A percentile compares a stretch with the other conserved stretches of the same genome.
Conservation (phyloP, 2,113 vertebrate genomes). For the Galemys pyrenaicus region DNA sequence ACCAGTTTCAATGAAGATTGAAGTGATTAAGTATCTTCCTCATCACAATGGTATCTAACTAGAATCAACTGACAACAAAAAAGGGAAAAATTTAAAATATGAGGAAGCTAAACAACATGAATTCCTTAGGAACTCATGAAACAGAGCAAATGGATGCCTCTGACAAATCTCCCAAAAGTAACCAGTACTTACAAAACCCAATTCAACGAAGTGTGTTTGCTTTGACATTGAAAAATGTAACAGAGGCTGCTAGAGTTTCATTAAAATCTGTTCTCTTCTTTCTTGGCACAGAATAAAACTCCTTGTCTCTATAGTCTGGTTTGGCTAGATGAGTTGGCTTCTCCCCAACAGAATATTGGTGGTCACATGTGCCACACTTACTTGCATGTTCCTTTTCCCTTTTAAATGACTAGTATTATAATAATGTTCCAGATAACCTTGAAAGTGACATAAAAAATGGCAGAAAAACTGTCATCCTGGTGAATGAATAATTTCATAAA, state of each 20-base stretch:
- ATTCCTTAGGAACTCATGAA: neutral
- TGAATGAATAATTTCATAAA: neutral
- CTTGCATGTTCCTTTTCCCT: neutral
- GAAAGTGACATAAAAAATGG: neutral
- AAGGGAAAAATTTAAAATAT: too few species aligned
- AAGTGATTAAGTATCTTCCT: too few species aligned
- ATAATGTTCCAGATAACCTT: neutral
- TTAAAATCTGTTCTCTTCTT: neutral
- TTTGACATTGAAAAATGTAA: conserved; percentile 3
- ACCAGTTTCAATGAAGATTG: neutral
- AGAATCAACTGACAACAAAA: too few species aligned
- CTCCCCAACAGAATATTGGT: neutral
- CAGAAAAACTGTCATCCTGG: neutral
- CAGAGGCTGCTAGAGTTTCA: neutral
- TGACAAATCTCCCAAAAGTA: conserved; percentile 3
- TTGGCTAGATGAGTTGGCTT: neutral
- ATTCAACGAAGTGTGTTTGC: neutral
- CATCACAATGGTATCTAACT: too few species aligned
- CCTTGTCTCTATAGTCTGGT: neutral
- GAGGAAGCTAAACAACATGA: too few species aligned
- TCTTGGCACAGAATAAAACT: neutral
- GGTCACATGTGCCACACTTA: neutral
- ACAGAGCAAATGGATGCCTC: conserved; percentile 16
- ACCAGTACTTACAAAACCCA: neutral
- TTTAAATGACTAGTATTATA: neutral